These are phyloP conservation scores for Amyelois transitella DNA, from an alignment of 1,140 invertebrate species.

Conservation along the genomic window DNA sequence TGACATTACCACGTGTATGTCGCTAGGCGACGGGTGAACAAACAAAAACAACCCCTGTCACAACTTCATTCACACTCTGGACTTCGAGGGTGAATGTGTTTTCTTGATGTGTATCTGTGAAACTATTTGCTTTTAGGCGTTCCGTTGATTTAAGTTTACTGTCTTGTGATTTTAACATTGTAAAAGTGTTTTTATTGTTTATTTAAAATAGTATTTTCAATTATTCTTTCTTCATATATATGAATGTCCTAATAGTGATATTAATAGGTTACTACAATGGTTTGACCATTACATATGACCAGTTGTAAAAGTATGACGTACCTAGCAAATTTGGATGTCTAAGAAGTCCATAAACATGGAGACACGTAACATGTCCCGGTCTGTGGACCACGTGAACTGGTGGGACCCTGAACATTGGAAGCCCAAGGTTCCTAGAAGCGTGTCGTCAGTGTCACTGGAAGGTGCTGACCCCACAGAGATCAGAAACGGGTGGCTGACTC, in stretches of 20 bases:
- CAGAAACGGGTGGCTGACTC: constrained; percentile 58
- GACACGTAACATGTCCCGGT: constrained; percentile 26
- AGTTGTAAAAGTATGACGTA: too few species aligned
- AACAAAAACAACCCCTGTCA: constrained; percentile 35
- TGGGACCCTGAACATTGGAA: constrained; percentile 50
- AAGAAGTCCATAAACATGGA: constrained; percentile 18
- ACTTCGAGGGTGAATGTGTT: not conserved
- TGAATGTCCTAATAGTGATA: too few species aligned
- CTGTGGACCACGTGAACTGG: constrained; percentile 49
- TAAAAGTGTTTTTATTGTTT: not conserved
- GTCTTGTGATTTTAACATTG: not conserved
- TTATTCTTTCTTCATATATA: too few species aligned
- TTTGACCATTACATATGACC: not conserved
- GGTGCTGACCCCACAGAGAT: constrained; percentile 42
- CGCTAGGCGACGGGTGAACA: constrained; percentile 31
- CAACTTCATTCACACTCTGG: constrained; percentile 23
- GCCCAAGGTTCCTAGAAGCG: constrained; percentile 14
- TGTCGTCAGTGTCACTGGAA: constrained; percentile 39
- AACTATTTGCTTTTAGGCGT: not conserved
- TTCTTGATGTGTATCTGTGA: not conserved
- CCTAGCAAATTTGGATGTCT: too few species aligned
- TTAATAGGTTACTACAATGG: not conserved
- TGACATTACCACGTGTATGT: constrained; percentile 54
- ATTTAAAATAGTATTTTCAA: too few species aligned
- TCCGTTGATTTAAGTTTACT: not conserved